A percentile compares a stretch with the other conserved stretches of the same genome.
These are phyloP conservation scores for Labroides dimidiatus DNA, from an alignment of 2,797 vertebrate genomes.

Conservation along the genomic window DNA sequence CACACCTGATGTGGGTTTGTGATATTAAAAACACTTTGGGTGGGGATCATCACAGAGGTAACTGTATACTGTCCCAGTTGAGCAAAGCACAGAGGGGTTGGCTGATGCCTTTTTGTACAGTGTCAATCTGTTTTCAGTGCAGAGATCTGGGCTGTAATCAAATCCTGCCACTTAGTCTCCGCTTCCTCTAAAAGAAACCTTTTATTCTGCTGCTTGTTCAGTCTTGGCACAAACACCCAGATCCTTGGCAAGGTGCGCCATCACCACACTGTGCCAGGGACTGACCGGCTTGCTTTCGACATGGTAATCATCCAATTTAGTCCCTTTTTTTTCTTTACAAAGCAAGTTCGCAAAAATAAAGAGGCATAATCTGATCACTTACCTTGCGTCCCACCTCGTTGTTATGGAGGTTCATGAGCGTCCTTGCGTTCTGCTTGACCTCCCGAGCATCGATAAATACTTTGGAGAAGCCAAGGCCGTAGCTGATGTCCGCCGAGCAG, in stretches of 20 bases:
- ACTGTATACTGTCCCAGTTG: slow-evolving; percentile 65
- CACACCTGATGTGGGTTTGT: slow-evolving; percentile 54
- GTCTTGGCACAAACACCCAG: slow-evolving; percentile 65
- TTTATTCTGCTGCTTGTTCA: slow-evolving; percentile 79
- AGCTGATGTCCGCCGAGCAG: slow-evolving; percentile 96
- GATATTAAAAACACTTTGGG: slow-evolving; percentile 43
- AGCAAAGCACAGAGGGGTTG: slow-evolving; percentile 66
- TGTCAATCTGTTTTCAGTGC: slow-evolving; percentile 76
- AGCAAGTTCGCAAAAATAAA: too few relatives aligned
- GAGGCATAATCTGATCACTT: slow-evolving; percentile 58
- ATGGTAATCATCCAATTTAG: slow-evolving; percentile 34
- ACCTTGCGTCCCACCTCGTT: slow-evolving; percentile 98
- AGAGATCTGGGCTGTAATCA: slow-evolving; percentile 84
- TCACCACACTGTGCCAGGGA: slow-evolving; percentile 49
- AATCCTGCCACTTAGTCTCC: slow-evolving; percentile 81
- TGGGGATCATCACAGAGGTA: slow-evolving; percentile 67
- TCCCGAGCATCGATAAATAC: slow-evolving; percentile 97
- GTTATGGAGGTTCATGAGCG: slow-evolving; percentile 98
- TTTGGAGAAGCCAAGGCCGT: slow-evolving; percentile 95
- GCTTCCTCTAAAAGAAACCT: slow-evolving; percentile 78
- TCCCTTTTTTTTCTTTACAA: not conserved
- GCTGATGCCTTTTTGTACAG: slow-evolving; percentile 74
- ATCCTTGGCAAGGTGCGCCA: slow-evolving; percentile 55
- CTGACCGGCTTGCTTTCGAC: slow-evolving; percentile 30
- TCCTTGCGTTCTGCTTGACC: slow-evolving; percentile 95